Conservation (phyloP, 2,113 vertebrate genomes). For the Parus major region DNA sequence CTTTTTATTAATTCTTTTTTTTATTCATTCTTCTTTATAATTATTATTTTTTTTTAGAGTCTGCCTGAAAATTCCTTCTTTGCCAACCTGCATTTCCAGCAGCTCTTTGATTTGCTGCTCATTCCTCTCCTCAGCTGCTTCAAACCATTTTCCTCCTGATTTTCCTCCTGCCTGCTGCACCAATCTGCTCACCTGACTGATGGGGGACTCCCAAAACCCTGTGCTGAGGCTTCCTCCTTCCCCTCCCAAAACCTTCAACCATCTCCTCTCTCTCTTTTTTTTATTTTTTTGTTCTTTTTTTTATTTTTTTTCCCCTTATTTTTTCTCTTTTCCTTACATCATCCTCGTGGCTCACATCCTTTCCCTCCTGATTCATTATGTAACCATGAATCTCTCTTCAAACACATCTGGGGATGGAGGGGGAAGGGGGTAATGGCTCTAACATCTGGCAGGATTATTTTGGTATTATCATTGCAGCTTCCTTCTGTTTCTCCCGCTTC, state of each 20-base stretch:
- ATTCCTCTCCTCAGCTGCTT: background rate
- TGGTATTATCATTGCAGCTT: constrained; percentile 60
- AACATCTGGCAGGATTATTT: constrained; percentile 55
- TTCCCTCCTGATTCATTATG: constrained; percentile 56
- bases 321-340: background rate
- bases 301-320: background rate
- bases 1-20: too few species aligned
- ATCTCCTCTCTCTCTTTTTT: background rate
- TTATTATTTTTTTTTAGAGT: background rate
- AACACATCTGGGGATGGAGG: constrained; percentile 59
- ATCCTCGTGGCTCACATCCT: constrained; percentile 45
- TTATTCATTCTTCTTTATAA: background rate
- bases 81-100: background rate
- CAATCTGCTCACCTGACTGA: background rate
- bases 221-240: background rate
- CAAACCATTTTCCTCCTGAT: background rate
- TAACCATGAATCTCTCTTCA: constrained; percentile 56
- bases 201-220: background rate
- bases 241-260: constrained; percentile 8
- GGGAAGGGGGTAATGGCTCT: constrained; percentile 32
- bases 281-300: background rate
- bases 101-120: constrained; percentile 13
- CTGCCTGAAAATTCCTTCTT: background rate
- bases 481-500: constrained; percentile 47
- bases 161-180: background rate